phyloP scores from a whole-genome alignment of 2,797 vertebrate species.

The Psittacula echo region DNA sequence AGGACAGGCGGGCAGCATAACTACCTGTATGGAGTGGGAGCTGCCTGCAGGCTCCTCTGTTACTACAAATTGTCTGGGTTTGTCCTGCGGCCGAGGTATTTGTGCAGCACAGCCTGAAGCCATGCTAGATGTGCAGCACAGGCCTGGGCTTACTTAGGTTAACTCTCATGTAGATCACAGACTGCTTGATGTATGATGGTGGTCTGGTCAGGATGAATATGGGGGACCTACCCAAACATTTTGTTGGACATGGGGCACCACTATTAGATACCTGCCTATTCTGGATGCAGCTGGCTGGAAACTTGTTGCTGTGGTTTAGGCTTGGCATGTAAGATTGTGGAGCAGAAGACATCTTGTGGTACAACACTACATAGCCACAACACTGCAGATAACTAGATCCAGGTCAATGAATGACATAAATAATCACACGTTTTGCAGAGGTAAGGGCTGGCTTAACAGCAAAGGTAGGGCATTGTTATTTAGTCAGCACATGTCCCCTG shows the following conservation, averaged over 20 bases:
- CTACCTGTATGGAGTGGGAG: fast-evolving
- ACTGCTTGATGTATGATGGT: fast-evolving
- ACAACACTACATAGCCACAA: too few species aligned
- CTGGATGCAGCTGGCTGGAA: not conserved
- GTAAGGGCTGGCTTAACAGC: not conserved
- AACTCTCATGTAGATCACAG: not conserved
- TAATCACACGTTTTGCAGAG: not conserved
- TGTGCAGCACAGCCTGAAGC: not conserved
- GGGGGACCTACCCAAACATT: not conserved
- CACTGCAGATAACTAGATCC: not conserved
- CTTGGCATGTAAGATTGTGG: too few species aligned
- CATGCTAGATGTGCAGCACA: fast-evolving
- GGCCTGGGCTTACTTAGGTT: not conserved
- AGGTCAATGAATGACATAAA: not conserved
- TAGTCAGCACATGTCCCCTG: not conserved
- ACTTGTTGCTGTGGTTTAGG: not conserved
- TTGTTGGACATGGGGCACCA: fast-evolving
- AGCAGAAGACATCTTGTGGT: not conserved
- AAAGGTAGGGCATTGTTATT: not conserved
- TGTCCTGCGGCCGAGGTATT: not conserved
- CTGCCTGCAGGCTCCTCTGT: not conserved
- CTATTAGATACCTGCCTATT: not conserved
- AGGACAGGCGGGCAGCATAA: not conserved
- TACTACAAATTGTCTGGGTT: not conserved
- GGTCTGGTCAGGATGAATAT: not conserved